Evolutionary conservation across 2,888 invertebrate genomes (phyloP).

Genomic region (Camptogramma bilineatum): DNA sequence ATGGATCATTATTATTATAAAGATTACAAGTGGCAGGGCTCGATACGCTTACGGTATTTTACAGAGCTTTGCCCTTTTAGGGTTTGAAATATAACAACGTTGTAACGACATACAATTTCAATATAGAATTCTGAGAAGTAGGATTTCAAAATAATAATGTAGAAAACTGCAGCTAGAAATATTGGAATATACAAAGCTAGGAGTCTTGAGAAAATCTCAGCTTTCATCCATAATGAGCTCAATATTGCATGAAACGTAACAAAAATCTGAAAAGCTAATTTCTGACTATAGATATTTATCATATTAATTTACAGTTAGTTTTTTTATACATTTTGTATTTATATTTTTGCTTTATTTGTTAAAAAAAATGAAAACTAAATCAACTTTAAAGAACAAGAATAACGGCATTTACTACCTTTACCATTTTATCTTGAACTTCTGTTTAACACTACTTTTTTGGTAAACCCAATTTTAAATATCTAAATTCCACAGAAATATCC

Average conservation of each 20-base stretch:
- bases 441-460: no score
- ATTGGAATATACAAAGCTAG: not conserved
- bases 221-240: not conserved
- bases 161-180: not conserved
- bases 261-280: no score
- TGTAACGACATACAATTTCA: constrained; percentile 4
- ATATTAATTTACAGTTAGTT: no score
- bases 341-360: no score
- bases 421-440: no score
- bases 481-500: not conserved
- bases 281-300: no score
- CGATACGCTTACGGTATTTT: not conserved
- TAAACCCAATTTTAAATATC: not conserved
- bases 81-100: constrained; percentile 23
- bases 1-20: no score
- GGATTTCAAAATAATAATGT: constrained; percentile 4
- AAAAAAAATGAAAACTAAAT: no score
- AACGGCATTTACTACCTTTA: no score
- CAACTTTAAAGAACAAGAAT: no score
- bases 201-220: not conserved
- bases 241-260: not conserved
- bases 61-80: constrained; percentile 22
- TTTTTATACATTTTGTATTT: no score
- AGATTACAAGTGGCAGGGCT: no score
- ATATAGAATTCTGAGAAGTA: not conserved